Percentiles rank a stretch among this genome's conserved stretches.
phyloP scores from a whole-genome alignment of 2,113 vertebrate genomes.

The Xiphias gladius region DNA sequence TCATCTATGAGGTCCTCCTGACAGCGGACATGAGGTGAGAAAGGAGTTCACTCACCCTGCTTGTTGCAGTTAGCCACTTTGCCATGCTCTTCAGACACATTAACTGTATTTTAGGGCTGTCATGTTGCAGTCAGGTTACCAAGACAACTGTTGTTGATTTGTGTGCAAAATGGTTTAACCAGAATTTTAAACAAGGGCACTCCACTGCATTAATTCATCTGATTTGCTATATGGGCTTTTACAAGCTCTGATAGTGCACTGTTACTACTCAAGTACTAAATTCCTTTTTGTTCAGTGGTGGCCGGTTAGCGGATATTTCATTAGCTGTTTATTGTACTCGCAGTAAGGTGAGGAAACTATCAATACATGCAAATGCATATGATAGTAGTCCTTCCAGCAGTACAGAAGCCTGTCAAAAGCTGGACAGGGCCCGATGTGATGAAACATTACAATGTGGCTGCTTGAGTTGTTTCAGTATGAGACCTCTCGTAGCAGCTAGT shows the following conservation, averaged over 20 bases:
- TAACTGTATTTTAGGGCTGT: conserved; percentile 30
- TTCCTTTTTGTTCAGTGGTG: background rate
- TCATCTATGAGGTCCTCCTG: too few species aligned
- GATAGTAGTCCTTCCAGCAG: background rate
- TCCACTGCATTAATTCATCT: background rate
- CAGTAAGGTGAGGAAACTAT: background rate
- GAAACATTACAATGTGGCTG: background rate
- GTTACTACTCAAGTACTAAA: background rate
- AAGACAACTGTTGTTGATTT: conserved; percentile 24
- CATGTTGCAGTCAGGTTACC: conserved; percentile 28
- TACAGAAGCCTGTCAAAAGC: background rate
- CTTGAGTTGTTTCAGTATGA: background rate
- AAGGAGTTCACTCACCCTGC: background rate
- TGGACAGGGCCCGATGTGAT: background rate
- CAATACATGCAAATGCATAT: background rate
- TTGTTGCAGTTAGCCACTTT: background rate
- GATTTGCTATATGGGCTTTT: background rate
- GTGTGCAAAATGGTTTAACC: background rate
- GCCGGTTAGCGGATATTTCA: background rate
- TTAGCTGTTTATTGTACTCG: background rate
- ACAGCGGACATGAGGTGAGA: background rate
- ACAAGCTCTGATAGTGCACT: background rate
- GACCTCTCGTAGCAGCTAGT: background rate
- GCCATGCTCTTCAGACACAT: conserved; percentile 42
- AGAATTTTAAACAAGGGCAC: background rate